A percentile compares a stretch with the other conserved stretches of the same genome.
Conservation (phyloP, 2,797 vertebrate genomes). For the Danio choprae region DNA sequence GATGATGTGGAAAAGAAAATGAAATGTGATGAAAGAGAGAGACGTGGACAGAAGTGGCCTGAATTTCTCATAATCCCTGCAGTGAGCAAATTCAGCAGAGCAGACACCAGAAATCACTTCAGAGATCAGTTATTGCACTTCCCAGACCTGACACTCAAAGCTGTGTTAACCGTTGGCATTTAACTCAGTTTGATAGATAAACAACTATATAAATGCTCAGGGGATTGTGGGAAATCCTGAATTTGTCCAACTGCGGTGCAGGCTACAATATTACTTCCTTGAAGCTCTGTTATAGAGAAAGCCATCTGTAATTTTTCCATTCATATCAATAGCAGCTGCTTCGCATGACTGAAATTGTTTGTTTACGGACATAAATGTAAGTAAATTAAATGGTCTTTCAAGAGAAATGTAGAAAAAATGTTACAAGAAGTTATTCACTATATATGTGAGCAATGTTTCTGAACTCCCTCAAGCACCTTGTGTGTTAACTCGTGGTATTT, state of each 20-base stretch:
- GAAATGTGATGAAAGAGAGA: slow-evolving; percentile 38
- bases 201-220: slow-evolving; percentile 26
- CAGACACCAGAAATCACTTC: slow-evolving; percentile 34
- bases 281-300: neutral
- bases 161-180: slow-evolving; percentile 29
- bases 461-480: no score
- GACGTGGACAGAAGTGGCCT: neutral
- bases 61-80: slow-evolving; percentile 25
- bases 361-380: neutral
- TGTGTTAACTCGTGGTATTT: no score
- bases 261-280: neutral
- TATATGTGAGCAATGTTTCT: no score
- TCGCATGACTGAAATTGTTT: neutral
- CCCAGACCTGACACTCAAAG: slow-evolving; percentile 25
- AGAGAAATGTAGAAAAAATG: no score
- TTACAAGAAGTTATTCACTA: no score
- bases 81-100: slow-evolving; percentile 34
- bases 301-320: neutral
- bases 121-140: slow-evolving; percentile 21
- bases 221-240: slow-evolving; percentile 17
- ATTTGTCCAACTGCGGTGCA: slow-evolving; percentile 16
- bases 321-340: neutral
- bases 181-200: slow-evolving; percentile 28
- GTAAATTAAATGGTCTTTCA: no score
- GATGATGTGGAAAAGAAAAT: neutral